phyloP scores from a whole-genome alignment of 2,888 invertebrate species.

The Dilophus febrilis region DNA sequence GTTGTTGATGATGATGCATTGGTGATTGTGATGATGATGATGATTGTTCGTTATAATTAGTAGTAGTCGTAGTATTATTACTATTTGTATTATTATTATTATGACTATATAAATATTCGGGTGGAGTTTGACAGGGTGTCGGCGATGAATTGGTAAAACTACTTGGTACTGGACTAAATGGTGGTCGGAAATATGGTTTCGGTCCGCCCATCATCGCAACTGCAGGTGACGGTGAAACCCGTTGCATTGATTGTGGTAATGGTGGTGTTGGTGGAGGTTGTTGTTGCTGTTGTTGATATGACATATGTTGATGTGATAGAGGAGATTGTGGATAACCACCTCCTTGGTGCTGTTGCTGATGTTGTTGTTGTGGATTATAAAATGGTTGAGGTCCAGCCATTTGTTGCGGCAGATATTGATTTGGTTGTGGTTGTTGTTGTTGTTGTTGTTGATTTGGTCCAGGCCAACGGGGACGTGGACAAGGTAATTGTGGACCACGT shows the following conservation, averaged over 20 bases:
- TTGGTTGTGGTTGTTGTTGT: constrained; percentile 25
- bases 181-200: constrained; percentile 29
- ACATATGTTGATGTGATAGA: constrained; percentile 29
- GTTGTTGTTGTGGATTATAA: constrained; percentile 25
- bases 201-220: constrained; percentile 21
- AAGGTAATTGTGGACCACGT: constrained; percentile 36
- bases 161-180: constrained; percentile 22
- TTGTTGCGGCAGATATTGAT: constrained; percentile 29
- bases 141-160: constrained; percentile 40
- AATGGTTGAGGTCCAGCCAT: constrained; percentile 32
- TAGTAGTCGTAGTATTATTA: no score
- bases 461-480: constrained; percentile 51
- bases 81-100: no score
- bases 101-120: constrained; percentile 40
- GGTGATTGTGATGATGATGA: no score
- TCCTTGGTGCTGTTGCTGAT: constrained; percentile 14
- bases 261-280: constrained; percentile 35
- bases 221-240: constrained; percentile 18
- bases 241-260: constrained; percentile 28
- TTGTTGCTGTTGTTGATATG: constrained; percentile 26
- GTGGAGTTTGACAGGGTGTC: constrained; percentile 38
- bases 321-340: no score
- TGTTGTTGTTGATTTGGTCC: constrained; percentile 28
- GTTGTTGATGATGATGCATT: constrained; percentile 25
- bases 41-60: no score